Conservation (phyloP, 2,113 vertebrate species). For the Uria aalge region DNA sequence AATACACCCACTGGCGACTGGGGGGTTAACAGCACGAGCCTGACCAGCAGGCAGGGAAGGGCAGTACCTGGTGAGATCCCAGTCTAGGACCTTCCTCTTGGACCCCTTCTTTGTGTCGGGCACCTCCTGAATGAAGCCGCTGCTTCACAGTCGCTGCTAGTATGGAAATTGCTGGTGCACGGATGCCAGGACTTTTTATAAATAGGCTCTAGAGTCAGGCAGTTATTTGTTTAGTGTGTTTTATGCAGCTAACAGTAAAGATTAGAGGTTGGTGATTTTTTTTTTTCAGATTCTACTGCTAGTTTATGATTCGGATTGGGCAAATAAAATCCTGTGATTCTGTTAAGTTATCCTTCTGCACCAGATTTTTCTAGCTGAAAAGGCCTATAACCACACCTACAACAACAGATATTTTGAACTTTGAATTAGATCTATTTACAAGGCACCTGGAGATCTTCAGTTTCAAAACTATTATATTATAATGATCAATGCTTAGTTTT, state of each 20-base stretch:
- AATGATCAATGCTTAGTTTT: not conserved
- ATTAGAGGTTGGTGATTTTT: not conserved
- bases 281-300: not conserved
- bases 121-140: not conserved
- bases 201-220: not conserved
- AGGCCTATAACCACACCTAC: not conserved
- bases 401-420: not conserved
- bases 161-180: not conserved
- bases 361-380: not conserved
- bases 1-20: not conserved
- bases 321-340: not conserved
- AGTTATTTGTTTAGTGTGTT: not conserved
- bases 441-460: not conserved
- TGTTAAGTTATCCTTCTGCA: not conserved
- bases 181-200: not conserved
- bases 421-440: not conserved
- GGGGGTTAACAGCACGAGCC: not conserved
- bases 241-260: not conserved
- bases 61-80: not conserved
- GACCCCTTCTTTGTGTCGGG: not conserved
- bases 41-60: not conserved
- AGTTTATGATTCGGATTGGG: not conserved
- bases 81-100: not conserved
- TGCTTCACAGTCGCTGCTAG: not conserved
- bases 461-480: not conserved